Conservation (phyloP, 2,113 vertebrate species). For the Gila orcuttii region DNA sequence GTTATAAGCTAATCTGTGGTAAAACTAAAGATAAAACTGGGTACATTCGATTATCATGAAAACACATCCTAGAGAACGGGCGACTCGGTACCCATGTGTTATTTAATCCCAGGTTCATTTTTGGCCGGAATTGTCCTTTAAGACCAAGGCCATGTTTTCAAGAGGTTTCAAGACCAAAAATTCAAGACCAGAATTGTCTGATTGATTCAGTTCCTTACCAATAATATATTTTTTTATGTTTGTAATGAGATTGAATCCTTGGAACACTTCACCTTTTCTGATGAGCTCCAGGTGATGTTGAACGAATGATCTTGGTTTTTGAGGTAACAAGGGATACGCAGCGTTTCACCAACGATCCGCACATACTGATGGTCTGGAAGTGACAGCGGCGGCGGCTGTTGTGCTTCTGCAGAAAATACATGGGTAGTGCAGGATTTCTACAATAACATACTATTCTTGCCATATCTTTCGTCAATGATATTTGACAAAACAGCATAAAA, state of each 20-base stretch:
- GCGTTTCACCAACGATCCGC: constrained; percentile 80
- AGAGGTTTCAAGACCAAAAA: not conserved
- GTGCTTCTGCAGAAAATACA: constrained; percentile 1
- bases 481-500: not conserved
- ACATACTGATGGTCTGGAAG: constrained; percentile 54
- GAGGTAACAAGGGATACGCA: constrained; percentile 76
- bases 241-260: not conserved
- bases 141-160: not conserved
- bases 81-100: too few species aligned
- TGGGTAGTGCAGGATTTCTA: not conserved
- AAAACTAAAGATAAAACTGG: too few species aligned
- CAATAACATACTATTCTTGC: not conserved
- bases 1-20: too few species aligned
- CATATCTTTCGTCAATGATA: not conserved
- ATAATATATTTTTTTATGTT: not conserved
- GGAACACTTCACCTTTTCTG: constrained; percentile 63
- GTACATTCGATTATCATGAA: too few species aligned
- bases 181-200: not conserved
- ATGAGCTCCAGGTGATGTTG: constrained; percentile 69
- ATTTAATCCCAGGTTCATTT: too few species aligned
- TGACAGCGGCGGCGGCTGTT: not conserved
- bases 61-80: too few species aligned
- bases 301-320: constrained; percentile 58
- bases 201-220: not conserved
- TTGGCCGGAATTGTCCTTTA: too few species aligned